A percentile compares a stretch with the other conserved stretches of the same genome.
Conservation (phyloP, 2,113 vertebrate species). For the Ursus arctos region DNA sequence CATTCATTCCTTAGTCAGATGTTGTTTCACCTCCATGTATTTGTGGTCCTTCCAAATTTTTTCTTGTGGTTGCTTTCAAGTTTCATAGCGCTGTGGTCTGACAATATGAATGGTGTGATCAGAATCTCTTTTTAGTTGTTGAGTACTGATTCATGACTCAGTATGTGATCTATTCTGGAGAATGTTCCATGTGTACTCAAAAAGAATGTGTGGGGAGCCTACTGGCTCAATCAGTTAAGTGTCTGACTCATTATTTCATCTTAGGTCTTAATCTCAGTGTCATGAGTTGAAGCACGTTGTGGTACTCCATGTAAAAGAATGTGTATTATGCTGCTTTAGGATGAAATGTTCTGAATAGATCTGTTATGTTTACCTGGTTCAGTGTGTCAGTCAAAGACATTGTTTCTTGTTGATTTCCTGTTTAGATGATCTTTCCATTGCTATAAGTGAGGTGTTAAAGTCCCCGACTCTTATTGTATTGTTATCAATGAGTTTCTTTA, state of each 20-base stretch:
- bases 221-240: no score
- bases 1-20: not conserved
- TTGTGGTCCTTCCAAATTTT: not conserved
- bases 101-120: not conserved
- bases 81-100: not conserved
- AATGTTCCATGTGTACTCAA: no score
- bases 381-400: not conserved
- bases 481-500: no score
- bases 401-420: not conserved
- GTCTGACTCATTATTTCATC: no score
- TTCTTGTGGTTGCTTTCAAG: not conserved
- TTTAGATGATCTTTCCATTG: not conserved
- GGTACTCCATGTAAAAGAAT: no score
- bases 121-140: not conserved
- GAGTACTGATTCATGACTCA: no score
- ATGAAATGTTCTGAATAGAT: not conserved
- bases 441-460: no score
- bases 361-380: not conserved
- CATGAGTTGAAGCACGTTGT: no score
- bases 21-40: not conserved
- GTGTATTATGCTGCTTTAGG: not conserved
- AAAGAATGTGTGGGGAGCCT: no score
- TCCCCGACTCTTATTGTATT: no score
- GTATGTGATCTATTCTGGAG: not conserved
- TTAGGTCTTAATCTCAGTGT: no score